phyloP scores from a whole-genome alignment of 2,888 invertebrate species.

The Temnothorax unifasciatus region DNA sequence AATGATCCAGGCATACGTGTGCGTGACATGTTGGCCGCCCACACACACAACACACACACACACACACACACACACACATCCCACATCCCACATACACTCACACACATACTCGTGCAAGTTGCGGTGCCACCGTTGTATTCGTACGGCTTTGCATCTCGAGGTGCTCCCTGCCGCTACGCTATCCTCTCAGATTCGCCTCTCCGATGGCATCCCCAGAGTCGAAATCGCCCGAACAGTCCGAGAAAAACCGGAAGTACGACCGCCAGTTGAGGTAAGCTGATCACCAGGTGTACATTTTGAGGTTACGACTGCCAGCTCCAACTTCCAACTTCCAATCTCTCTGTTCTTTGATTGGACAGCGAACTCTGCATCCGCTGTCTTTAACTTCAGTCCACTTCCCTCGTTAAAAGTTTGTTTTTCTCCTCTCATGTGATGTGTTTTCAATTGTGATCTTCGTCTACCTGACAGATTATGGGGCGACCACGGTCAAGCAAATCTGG shows the following conservation, averaged over 20 bases:
- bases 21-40: too few species aligned
- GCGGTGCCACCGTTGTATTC: background rate
- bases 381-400: background rate
- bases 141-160: background rate
- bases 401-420: background rate
- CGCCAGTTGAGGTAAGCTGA: slow-evolving; percentile 89
- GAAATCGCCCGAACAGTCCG: slow-evolving; percentile 91
- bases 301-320: slow-evolving; percentile 38
- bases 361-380: background rate
- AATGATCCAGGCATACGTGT: too few species aligned
- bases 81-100: too few species aligned
- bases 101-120: background rate
- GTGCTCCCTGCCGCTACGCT: background rate
- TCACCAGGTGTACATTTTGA: slow-evolving; percentile 15
- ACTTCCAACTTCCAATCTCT: background rate
- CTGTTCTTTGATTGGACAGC: background rate
- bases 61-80: too few species aligned
- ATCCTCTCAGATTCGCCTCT: background rate
- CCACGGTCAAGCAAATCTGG: slow-evolving; percentile 95
- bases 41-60: too few species aligned
- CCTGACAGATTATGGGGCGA: slow-evolving; percentile 97
- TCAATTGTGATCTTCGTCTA: background rate
- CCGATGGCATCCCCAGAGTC: slow-evolving; percentile 90
- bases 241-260: slow-evolving; percentile 93
- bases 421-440: background rate